A percentile compares a stretch with the other conserved stretches of the same genome.
phyloP scores from a whole-genome alignment of 2,888 invertebrate genomes.

The Lepidonotus clava region DNA sequence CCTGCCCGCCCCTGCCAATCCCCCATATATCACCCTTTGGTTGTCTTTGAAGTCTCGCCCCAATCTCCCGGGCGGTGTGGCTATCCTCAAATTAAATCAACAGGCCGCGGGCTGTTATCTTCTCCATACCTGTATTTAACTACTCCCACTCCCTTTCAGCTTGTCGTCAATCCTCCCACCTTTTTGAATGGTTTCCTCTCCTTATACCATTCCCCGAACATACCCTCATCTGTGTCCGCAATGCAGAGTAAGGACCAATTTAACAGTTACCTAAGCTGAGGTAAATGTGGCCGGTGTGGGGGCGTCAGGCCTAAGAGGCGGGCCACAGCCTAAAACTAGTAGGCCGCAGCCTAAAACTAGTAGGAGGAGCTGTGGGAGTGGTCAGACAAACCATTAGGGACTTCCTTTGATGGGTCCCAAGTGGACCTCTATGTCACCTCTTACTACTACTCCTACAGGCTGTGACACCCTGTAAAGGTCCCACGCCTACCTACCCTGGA shows the following conservation, averaged over 20 bases:
- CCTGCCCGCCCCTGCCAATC: neutral
- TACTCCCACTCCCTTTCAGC: neutral
- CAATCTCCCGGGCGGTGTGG: neutral
- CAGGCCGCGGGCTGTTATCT: neutral
- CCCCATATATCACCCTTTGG: neutral
- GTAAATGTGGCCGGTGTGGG: neutral
- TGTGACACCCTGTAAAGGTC: too few species aligned
- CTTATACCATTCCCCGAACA: neutral
- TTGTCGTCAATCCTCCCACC: neutral
- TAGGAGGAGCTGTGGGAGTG: too few species aligned
- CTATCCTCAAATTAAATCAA: conserved; percentile 19
- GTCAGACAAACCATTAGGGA: too few species aligned
- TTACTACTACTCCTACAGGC: too few species aligned
- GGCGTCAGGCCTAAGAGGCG: too few species aligned
- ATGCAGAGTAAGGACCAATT: neutral
- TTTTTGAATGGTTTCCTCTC: neutral
- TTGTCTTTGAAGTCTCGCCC: neutral
- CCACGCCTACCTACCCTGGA: too few species aligned
- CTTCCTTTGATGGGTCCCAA: too few species aligned
- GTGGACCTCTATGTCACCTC: too few species aligned
- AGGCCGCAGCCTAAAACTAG: too few species aligned
- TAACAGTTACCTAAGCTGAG: conserved; percentile 1
- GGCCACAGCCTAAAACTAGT: too few species aligned
- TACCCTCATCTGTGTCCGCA: conserved; percentile 1
- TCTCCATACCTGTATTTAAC: neutral